Evolutionary conservation across 2,113 vertebrate genomes (phyloP).

Genomic region (Phalacrocorax aristotelis): DNA sequence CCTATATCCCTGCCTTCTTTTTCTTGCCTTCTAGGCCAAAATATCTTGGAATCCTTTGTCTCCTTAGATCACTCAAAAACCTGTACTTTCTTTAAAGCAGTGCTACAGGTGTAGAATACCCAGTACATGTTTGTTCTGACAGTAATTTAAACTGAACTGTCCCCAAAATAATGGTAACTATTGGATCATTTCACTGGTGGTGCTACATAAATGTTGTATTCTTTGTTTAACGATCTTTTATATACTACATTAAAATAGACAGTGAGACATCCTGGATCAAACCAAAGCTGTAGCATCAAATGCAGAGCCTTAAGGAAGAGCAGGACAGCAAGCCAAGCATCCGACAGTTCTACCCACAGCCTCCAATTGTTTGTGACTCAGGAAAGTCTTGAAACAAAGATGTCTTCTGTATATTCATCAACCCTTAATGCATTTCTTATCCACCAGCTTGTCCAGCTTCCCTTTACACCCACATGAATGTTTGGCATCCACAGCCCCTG

Average conservation of each 20-base stretch:
- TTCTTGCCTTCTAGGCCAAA: not conserved
- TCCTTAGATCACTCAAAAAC: not conserved
- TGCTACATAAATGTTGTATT: not conserved
- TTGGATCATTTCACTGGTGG: not conserved
- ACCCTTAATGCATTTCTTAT: not conserved
- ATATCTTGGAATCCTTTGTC: not conserved
- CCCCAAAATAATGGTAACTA: not conserved
- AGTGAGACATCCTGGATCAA: not conserved
- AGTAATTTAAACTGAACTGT: not conserved
- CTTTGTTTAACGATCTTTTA: not conserved
- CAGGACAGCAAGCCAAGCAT: not conserved
- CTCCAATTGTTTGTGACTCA: not conserved
- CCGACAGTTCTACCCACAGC: not conserved
- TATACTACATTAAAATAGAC: not conserved
- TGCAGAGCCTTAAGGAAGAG: not conserved
- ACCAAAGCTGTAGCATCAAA: not conserved
- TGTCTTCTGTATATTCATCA: not conserved
- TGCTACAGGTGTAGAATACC: not conserved
- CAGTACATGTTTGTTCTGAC: not conserved
- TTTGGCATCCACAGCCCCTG: not conserved
- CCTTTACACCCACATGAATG: not conserved
- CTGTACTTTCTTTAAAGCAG: not conserved
- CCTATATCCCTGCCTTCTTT: not conserved
- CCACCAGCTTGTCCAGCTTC: not conserved
- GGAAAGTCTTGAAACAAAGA: not conserved